phyloP scores from a whole-genome alignment of 2,113 vertebrate genomes.

The Pongo abelii region DNA sequence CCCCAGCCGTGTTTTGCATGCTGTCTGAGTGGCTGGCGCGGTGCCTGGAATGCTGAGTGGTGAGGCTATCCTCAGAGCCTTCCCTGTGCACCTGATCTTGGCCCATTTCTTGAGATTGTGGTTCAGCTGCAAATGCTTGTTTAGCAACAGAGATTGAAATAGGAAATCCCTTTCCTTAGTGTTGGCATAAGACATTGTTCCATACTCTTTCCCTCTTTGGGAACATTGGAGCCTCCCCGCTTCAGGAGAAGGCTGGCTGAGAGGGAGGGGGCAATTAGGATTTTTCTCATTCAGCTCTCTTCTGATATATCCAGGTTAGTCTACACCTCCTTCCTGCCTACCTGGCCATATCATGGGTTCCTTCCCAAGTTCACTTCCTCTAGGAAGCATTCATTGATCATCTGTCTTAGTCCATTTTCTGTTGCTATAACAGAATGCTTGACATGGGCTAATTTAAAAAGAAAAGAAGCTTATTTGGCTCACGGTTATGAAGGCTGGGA shows the following conservation, averaged over 20 bases:
- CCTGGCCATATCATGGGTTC: not conserved
- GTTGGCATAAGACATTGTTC: not conserved
- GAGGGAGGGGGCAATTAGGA: not conserved
- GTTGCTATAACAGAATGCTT: not conserved
- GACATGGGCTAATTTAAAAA: not conserved
- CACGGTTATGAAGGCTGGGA: not conserved
- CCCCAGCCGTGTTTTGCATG: not conserved
- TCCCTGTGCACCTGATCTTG: not conserved
- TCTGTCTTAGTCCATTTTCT: not conserved
- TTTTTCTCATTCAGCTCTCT: not conserved
- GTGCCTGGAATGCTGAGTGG: not conserved
- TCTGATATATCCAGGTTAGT: accelerated
- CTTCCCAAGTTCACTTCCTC: not conserved
- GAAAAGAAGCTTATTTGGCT: not conserved
- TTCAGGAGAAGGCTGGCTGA: not conserved
- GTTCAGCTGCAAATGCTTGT: not conserved
- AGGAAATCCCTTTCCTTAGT: not conserved
- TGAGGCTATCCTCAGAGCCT: not conserved
- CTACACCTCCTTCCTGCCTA: not conserved
- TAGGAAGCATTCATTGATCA: not conserved
- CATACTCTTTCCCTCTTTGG: not conserved
- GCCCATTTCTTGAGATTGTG: not conserved
- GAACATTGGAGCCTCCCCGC: not conserved
- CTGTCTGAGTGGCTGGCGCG: not conserved
- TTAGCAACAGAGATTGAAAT: not conserved